These are phyloP conservation scores for Himalopsyche tibetana DNA, from an alignment of 2,888 invertebrate genomes.

Conservation along the genomic window DNA sequence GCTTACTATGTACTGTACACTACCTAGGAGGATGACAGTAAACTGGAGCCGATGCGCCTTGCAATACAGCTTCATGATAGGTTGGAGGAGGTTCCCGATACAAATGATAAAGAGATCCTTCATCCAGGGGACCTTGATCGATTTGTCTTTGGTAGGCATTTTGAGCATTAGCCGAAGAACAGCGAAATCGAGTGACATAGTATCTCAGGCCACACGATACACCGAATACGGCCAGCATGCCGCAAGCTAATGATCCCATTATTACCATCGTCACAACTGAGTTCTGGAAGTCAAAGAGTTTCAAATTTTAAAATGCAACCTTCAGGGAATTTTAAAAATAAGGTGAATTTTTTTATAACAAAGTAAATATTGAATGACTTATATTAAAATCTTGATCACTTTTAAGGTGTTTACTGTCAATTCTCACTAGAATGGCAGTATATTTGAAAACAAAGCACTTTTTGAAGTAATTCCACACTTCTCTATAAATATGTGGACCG, in stretches of 20 bases:
- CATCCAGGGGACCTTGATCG: constrained; percentile 61
- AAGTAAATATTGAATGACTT: too few relatives aligned
- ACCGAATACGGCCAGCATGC: constrained; percentile 61
- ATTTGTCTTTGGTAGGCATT: constrained; percentile 55
- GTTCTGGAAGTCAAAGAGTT: constrained; percentile 55
- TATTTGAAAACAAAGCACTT: too few relatives aligned
- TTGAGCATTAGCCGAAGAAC: constrained; percentile 43
- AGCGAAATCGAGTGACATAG: constrained; percentile 51
- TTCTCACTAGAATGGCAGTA: too few relatives aligned
- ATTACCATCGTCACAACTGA: constrained; percentile 62
- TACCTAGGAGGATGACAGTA: constrained; percentile 63
- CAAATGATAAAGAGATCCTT: constrained; percentile 62
- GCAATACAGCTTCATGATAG: constrained; percentile 64
- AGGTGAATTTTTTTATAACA: too few relatives aligned
- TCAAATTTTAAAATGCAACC: not conserved
- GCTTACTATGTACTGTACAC: not conserved
- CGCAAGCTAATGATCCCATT: constrained; percentile 62
- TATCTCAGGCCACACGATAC: constrained; percentile 60
- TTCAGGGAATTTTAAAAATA: not conserved
- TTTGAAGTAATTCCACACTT: too few relatives aligned
- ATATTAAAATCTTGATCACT: too few relatives aligned
- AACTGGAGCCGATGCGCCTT: constrained; percentile 61
- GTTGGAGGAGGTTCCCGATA: constrained; percentile 64
- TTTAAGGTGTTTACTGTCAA: too few relatives aligned
- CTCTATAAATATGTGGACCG: too few relatives aligned